Evolutionary conservation across 2,888 invertebrate species (phyloP), one percentile per base, ranked within the genome.

Genomic region (Myopa testacea): DNA sequence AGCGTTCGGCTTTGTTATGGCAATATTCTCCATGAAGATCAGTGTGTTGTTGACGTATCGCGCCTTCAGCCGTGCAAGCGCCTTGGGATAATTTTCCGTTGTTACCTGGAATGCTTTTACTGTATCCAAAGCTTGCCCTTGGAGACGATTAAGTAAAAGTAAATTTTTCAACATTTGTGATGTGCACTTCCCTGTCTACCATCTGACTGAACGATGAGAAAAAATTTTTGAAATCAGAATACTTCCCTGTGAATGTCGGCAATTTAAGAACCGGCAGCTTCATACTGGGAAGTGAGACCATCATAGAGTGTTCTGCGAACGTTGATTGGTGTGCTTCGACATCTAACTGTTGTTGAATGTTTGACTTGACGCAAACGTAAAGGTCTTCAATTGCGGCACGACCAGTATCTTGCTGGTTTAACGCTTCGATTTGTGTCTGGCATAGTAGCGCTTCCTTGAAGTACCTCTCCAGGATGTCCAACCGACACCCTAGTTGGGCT

Each of bases 191-290:
- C 10, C 55, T 77, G 55, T 79, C 45, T 37, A 80, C 76, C 16
- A 79, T 67, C 62, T 77, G 78, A 12, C 71, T 78, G 26, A 80
- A 80, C 0, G 78, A 34, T 40, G 67, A 78, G 52, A 78, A 79
- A 45, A 79, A 80, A 50, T 80, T 78, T 78, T 80, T 79, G 52
- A 77, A 80, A 37, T 79, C 77, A n/a, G 75, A 67, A 26, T 78
- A 80, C 62, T 78, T 74, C 4, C 80, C 77, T 19, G 75, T 71
- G 19, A 78, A 78, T 10, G 34, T 37, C 16, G 78, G 78, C n/a
- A 76, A 72, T 37, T 65, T 65, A 14, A 77, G n/a, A 38, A 38
- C n/a, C 8, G 65, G 65, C 10, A 65, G 38, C 65, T 65, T 65
- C n/a, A n/a, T 16, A 12, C 58, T n/a, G 14, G 58, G n/a, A 12